Base-by-base conservation (phyloP, 2,113 vertebrate species). In the Antennarius striatus region DNA sequence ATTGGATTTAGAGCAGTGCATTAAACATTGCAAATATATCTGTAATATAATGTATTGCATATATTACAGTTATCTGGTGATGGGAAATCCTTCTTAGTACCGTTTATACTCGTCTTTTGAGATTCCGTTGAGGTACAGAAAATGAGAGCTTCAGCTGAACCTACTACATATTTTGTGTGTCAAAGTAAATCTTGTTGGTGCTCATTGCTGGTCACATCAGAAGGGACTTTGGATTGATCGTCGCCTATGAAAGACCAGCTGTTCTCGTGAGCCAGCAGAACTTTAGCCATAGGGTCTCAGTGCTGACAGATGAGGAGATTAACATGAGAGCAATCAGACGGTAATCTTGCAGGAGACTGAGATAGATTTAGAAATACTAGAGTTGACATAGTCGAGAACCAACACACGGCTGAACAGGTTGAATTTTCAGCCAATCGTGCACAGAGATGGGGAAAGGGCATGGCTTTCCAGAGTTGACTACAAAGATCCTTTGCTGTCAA, bases 401-500 rank as follows among this genome's bases (percentile, higher is more conserved):
- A 43, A 30, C 51, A 49, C 52, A 50, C 5, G 3, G 42, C 67
- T 2, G 3, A 49, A 65, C 3, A 0, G 30, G 50, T 36, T 5
- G 3, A 10, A 3, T 36, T 67, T n/a, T 29, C 46, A 32, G 15
- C 61, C 42, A 42, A 28, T 63, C 17, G 3, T 49, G 49, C 52
- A 57, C 10, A 68, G 64, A 49, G 46, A 47, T 29, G 14, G 17
- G 67, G 56, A 77, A 80, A 85, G 68, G 62, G 62, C 56, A 17
- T 17, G 1, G 53, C 55, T 64, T 17, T 32, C 57, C 56, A 36
- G 52, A 1, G 15, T 22, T 5, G 57, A 81, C 83, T 53, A 79
- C 80, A 86, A 85, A 86, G 77, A 77, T 86, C 71, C 55, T 63
- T 65, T 10, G 22, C 80, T 63, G 78, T 79, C 84, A 83, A 36